These are phyloP conservation scores for Rhopilema esculentum DNA, from an alignment of 30 jellyfish, hydroid and myxozoan genomes.

Conservation along the genomic window DNA sequence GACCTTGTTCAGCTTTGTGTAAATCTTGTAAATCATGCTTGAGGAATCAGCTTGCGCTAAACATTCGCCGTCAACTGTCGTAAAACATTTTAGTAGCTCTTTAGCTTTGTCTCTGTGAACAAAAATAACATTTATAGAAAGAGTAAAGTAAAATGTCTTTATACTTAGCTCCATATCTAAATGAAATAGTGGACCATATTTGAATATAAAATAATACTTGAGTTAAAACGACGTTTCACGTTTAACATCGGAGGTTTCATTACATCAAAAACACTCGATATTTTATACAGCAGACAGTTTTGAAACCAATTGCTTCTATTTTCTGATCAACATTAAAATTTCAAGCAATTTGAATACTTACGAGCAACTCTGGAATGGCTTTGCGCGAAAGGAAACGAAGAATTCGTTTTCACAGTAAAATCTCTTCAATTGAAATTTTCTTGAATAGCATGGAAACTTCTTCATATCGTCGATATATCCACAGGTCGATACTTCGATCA, in stretches of 20 bases:
- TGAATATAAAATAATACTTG: too few species aligned
- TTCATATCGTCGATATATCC: slow-evolving; percentile 5
- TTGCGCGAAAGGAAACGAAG: slow-evolving; percentile 51
- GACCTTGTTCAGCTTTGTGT: slow-evolving; percentile 1
- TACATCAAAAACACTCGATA: too few species aligned
- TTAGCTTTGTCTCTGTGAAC: slow-evolving; percentile 18
- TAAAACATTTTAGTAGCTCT: slow-evolving; percentile 8
- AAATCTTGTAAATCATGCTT: slow-evolving; percentile 8
- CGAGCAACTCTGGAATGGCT: slow-evolving; percentile 62
- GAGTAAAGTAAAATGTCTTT: not conserved
- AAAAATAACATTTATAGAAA: not conserved
- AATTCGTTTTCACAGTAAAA: slow-evolving; percentile 58
- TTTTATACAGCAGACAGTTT: too few species aligned
- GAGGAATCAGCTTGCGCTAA: slow-evolving; percentile 21
- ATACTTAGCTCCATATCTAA: too few species aligned
- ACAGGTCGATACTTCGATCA: not conserved
- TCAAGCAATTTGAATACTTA: too few species aligned
- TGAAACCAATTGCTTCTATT: too few species aligned
- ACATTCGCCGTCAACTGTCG: slow-evolving; percentile 30
- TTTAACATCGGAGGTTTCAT: too few species aligned
- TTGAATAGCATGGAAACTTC: slow-evolving; percentile 45
- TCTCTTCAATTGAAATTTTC: slow-evolving; percentile 26
- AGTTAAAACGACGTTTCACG: too few species aligned
- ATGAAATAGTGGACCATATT: too few species aligned
- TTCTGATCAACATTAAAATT: too few species aligned